phyloP scores from a whole-genome alignment of 2,888 invertebrate species.

The Ormyrus pomaceus region DNA sequence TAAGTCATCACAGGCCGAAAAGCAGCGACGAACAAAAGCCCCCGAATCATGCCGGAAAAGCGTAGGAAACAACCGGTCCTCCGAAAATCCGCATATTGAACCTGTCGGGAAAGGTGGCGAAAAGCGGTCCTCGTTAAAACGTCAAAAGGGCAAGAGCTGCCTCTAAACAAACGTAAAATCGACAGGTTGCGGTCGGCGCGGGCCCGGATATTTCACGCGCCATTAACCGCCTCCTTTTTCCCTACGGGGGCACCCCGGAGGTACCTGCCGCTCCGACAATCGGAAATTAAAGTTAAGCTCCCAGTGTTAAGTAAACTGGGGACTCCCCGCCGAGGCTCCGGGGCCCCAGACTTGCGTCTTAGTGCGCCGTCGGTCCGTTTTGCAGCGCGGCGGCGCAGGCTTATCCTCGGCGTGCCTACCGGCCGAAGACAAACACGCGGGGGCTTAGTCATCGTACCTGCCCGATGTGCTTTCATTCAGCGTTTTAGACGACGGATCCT shows the following conservation, averaged over 20 bases:
- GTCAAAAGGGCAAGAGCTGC: slow-evolving; percentile 33
- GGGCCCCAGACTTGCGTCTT: too few species aligned
- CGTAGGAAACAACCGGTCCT: background rate
- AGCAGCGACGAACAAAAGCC: background rate
- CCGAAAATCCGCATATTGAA: background rate
- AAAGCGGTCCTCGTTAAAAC: slow-evolving; percentile 35
- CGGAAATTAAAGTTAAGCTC: slow-evolving; percentile 68
- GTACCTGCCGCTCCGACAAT: slow-evolving; percentile 57
- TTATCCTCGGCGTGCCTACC: background rate
- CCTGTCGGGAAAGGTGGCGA: slow-evolving; percentile 13
- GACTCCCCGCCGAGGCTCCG: slow-evolving; percentile 55
- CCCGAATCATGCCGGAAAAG: background rate
- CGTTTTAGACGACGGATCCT: slow-evolving; percentile 9
- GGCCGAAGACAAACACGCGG: background rate
- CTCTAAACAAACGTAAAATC: slow-evolving; percentile 49
- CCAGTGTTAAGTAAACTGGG: slow-evolving; percentile 65
- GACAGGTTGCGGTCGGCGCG: slow-evolving; percentile 56
- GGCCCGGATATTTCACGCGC: slow-evolving; percentile 60
- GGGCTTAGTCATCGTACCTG: slow-evolving; percentile 37
- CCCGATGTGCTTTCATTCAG: slow-evolving; percentile 6
- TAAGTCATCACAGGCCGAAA: background rate
- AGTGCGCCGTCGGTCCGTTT: too few species aligned
- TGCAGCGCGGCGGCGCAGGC: too few species aligned
- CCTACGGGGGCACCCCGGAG: background rate
- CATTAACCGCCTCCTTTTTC: slow-evolving; percentile 46